Base-by-base conservation (phyloP, 2,797 vertebrate genomes). In the Tarsius wallacei region DNA sequence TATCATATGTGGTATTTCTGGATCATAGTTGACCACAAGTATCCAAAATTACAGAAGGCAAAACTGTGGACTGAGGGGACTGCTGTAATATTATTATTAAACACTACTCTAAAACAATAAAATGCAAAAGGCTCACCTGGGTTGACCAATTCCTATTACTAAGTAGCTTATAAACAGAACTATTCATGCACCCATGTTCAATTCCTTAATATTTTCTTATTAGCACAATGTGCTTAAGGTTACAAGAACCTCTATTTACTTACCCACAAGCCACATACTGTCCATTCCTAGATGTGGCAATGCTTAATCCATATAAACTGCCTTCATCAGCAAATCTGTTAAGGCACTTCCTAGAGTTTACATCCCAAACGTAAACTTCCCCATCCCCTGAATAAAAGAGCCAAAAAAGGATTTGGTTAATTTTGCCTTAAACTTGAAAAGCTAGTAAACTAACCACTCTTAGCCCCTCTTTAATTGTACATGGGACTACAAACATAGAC, bases 261-360 rank as follows among this genome's bases (percentile, higher is more conserved):
- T 97, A 99, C 99, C 99, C 99, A 97, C 99, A 99, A 19, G 99
- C 99, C 87, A 99, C 97, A 94, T 99, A 99, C 36, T 98, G 99
- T 81, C 99, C 98, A 87, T 99, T 99, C 96, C 96, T 98, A 59
- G 99, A 99, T 63, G 98, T 1, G 57, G 99, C 98, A 5, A 99
- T 98, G 95, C 98, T 98, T 82, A 98, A 98, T 9, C 99, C 99
- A 97, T 93, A 97, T 90, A 99, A 97, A 96, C 98, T 98, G 83
- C 99, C 99, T 97, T 99, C 99, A 96, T 99, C 99, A 70, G 98
- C 97, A 96, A 99, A 99, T 93, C 96, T 98, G 93, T 99, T 99
- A 31, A 99, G 90, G 91, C 99, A 99, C 51, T 97, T 98, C 33
- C 99, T 99, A 53, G 98, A 99, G 96, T 98, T 99, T 83, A 99